A percentile compares a stretch with the other conserved stretches of the same genome.
Evolutionary conservation across 2,797 vertebrate species (phyloP).

Genomic region (Xenopus petersii): DNA sequence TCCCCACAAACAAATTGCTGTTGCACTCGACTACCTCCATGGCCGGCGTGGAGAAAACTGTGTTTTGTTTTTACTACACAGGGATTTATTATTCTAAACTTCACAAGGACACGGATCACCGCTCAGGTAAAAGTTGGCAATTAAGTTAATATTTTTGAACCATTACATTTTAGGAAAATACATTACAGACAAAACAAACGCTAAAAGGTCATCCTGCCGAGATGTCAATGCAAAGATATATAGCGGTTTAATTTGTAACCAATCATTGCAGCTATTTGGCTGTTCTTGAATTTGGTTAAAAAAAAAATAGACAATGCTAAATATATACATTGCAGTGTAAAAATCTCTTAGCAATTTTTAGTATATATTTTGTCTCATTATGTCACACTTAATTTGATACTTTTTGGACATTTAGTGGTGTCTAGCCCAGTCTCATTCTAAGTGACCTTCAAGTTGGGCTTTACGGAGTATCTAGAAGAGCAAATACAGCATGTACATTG

Average conservation of each 20-base stretch:
- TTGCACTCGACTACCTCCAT: not conserved
- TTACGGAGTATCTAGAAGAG: too few relatives aligned
- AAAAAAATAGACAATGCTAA: not conserved
- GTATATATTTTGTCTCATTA: too few relatives aligned
- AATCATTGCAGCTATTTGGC: not conserved
- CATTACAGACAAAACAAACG: slow-evolving; percentile 35
- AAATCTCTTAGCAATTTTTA: too few relatives aligned
- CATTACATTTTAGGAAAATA: slow-evolving; percentile 31
- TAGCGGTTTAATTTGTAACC: slow-evolving; percentile 25
- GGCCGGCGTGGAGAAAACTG: slow-evolving; percentile 7
- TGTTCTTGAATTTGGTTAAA: not conserved
- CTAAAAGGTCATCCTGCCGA: slow-evolving; percentile 16
- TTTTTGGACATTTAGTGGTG: too few relatives aligned
- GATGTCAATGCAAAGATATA: slow-evolving; percentile 35
- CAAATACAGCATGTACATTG: too few relatives aligned
- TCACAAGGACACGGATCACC: slow-evolving; percentile 18
- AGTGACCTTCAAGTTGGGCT: too few relatives aligned
- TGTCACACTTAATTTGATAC: too few relatives aligned
- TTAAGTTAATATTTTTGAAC: slow-evolving; percentile 43
- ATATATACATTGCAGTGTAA: not conserved
- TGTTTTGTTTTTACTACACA: slow-evolving; percentile 20
- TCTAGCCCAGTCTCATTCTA: too few relatives aligned
- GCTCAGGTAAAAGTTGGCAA: slow-evolving; percentile 30
- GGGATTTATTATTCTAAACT: slow-evolving; percentile 29
- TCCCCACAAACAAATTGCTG: not conserved